Conservation (phyloP, 1,140 invertebrate species). For the Cherax destructor region DNA sequence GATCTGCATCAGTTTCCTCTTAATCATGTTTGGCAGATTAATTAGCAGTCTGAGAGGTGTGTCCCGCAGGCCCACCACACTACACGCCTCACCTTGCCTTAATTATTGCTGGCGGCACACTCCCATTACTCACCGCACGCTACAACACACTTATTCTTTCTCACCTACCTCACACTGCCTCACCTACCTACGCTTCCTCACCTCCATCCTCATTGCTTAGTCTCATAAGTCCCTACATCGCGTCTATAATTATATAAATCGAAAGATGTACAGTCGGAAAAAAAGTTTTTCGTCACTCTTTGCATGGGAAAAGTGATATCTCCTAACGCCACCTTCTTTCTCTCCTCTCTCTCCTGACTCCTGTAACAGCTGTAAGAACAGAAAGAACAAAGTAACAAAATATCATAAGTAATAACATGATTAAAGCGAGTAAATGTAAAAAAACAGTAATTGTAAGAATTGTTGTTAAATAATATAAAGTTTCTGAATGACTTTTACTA, state of each 20-base stretch:
- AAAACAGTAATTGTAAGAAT: too few species aligned
- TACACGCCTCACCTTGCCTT: not conserved
- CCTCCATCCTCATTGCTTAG: not conserved
- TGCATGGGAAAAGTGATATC: too few species aligned
- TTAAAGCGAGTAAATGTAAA: too few species aligned
- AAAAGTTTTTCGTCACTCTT: too few species aligned
- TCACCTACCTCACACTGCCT: not conserved
- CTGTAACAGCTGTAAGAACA: too few species aligned
- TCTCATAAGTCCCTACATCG: not conserved
- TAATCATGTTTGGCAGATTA: slow-evolving; percentile 31
- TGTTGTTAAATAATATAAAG: too few species aligned
- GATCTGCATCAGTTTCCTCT: not conserved
- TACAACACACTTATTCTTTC: not conserved
- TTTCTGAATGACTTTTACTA: too few species aligned
- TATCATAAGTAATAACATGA: too few species aligned
- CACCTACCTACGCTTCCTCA: not conserved
- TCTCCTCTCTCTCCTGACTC: too few species aligned
- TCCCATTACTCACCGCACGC: not conserved
- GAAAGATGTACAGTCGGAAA: too few species aligned
- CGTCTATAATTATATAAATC: not conserved
- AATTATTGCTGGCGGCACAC: slow-evolving; percentile 4
- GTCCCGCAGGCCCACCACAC: not conserved
- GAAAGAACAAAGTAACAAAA: too few species aligned
- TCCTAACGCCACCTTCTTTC: too few species aligned
- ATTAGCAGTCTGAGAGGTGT: not conserved